A percentile compares a stretch with the other conserved stretches of the same genome.
Conservation (phyloP, 1,140 invertebrate genomes). For the Holotrichia oblita region DNA sequence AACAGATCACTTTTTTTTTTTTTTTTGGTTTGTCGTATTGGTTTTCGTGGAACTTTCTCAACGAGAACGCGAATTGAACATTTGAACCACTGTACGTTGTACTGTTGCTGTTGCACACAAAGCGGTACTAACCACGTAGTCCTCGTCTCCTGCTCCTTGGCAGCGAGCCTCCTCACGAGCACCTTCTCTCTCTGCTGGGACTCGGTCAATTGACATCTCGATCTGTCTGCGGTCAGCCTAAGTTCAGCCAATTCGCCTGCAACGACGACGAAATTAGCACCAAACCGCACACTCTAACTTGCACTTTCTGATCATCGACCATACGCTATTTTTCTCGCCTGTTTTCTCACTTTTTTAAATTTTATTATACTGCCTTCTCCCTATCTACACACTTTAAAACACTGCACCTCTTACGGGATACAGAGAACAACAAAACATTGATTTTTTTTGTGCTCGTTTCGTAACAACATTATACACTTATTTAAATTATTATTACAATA, state of each 20-base stretch:
- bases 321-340: neutral
- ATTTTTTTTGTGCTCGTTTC: constrained; percentile 28
- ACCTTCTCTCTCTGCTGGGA: constrained; percentile 90
- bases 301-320: constrained; percentile 32
- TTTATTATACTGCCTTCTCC: neutral
- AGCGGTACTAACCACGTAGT: constrained; percentile 84
- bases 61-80: constrained; percentile 41
- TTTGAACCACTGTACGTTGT: constrained; percentile 42
- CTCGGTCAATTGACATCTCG: constrained; percentile 84
- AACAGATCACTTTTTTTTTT: no score
- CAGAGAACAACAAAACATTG: constrained; percentile 46
- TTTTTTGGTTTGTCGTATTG: no score
- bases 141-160: constrained; percentile 96
- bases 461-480: constrained; percentile 21
- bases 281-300: constrained; percentile 51
- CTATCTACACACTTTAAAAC: constrained; percentile 45
- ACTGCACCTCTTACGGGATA: constrained; percentile 56
- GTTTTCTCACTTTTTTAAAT: constrained; percentile 39
- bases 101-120: constrained; percentile 7
- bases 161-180: constrained; percentile 87
- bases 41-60: neutral
- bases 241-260: constrained; percentile 78
- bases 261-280: constrained; percentile 58
- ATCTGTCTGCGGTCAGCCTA: constrained; percentile 82
- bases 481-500: constrained; percentile 26